Percentiles rank a stretch among this genome's conserved stretches.
These are phyloP conservation scores for Leptura quadrifasciata DNA, from an alignment of 2,888 invertebrate species.

Conservation along the genomic window DNA sequence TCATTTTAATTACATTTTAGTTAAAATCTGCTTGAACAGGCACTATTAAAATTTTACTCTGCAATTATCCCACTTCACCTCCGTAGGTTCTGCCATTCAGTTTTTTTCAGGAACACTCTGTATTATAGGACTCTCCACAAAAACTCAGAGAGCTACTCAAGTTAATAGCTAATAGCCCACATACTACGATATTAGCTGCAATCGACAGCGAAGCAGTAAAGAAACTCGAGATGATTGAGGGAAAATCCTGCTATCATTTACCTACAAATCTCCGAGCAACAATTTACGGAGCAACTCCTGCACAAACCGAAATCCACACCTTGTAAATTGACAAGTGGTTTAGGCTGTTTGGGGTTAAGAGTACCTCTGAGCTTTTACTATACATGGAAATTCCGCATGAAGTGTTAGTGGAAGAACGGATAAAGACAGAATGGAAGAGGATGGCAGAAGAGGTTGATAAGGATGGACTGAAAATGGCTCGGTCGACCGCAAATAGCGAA, in stretches of 20 bases:
- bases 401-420: slow-evolving; percentile 67
- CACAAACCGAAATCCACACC: slow-evolving; percentile 65
- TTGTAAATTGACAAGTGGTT: slow-evolving; percentile 69
- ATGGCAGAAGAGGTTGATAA: slow-evolving; percentile 62
- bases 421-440: slow-evolving; percentile 65
- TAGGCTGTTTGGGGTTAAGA: slow-evolving; percentile 65
- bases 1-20: too few relatives aligned
- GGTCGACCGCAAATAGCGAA: slow-evolving; percentile 72
- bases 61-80: too few relatives aligned
- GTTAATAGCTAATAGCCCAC: slow-evolving; percentile 23
- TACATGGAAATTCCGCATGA: slow-evolving; percentile 68
- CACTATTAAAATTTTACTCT: too few relatives aligned
- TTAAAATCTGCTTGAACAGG: too few relatives aligned
- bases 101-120: too few relatives aligned
- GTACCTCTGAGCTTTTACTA: slow-evolving; percentile 63
- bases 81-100: too few relatives aligned
- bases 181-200: slow-evolving; percentile 29
- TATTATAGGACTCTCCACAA: neutral
- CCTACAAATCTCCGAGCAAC: slow-evolving; percentile 63
- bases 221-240: slow-evolving; percentile 28
- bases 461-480: slow-evolving; percentile 69
- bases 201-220: slow-evolving; percentile 21
- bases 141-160: slow-evolving; percentile 13
- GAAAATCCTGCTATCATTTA: slow-evolving; percentile 50
- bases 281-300: slow-evolving; percentile 61